Evolutionary conservation across 2,888 invertebrate genomes (phyloP), one percentile per base, ranked within the genome.

Genomic region (Pandemis corylana): DNA sequence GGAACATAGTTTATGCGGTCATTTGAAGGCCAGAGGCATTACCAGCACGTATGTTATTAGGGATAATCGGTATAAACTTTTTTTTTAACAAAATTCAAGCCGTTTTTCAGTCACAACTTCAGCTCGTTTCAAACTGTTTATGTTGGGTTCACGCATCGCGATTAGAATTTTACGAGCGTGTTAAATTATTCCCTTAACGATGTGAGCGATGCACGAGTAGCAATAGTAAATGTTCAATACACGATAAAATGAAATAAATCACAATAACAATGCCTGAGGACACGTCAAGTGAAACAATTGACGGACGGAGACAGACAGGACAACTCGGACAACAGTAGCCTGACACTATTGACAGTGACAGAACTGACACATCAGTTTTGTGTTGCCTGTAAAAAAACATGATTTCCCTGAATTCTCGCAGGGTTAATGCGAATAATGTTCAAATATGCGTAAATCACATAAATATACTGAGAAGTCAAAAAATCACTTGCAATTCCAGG

Each of bases 211-310:
- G 44, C 62, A 62, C 62, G 53, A n/a, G 53, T 15, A 75, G 36
- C 75, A 53, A 51, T 61, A 62, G 66, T 62, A 66, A 71, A 75
- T 75, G 46, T 67, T 71, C 63, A 64, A 76, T 68, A 61, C 49
- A 41, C 49, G 63, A 68, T 64, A 68, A 20, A 20, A 20, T 0
- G 20, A 20, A 72, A 68, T 76, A 72, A 76, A 72, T 59, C 68
- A 76, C 68, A 76, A 72, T 49, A 76, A 76, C 70, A 76, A 75
- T 68, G 72, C 64, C 36, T 63, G 3, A 13, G 68, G 72, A 76
- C 71, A 76, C 71, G 72, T 76, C 71, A 76, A 76, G 69, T 44
- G 67, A 76, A 76, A 76, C 68, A 76, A 76, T 70, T 76, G 66
- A 65, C 7, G 10, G 56, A 56, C 20, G 12, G 53, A 68, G 64